Conservation (phyloP, 2,113 vertebrate species). For the Xiphias gladius region DNA sequence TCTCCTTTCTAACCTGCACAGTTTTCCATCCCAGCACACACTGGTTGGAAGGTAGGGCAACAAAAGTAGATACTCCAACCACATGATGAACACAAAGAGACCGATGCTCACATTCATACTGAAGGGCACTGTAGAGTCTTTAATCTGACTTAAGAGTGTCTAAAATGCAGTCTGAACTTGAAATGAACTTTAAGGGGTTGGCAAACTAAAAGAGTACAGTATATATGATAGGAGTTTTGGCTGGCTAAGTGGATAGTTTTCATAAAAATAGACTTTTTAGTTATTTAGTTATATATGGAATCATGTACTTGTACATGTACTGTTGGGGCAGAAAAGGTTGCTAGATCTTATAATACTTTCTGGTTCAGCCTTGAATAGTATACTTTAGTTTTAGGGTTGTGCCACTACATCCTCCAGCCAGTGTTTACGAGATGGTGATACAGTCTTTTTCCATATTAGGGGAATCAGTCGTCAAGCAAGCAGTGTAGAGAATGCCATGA, state of each 20-base stretch:
- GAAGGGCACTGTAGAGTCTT: constrained; percentile 10
- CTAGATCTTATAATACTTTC: not conserved
- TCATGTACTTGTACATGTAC: not conserved
- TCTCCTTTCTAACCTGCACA: constrained; percentile 13
- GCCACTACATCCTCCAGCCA: too few species aligned
- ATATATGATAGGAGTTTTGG: not conserved
- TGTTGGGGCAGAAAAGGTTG: not conserved
- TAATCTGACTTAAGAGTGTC: not conserved
- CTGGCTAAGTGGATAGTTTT: not conserved
- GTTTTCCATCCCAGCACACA: constrained; percentile 10
- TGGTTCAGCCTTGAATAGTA: not conserved
- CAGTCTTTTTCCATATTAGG: too few species aligned
- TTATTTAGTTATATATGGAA: not conserved
- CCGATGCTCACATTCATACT: constrained; percentile 23
- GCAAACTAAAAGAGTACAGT: not conserved
- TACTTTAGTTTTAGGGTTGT: too few species aligned
- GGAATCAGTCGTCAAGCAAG: not conserved
- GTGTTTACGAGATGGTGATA: too few species aligned
- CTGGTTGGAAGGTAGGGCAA: constrained; percentile 8
- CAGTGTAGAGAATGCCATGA: not conserved
- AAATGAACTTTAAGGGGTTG: not conserved
- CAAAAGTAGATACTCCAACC: constrained; percentile 1
- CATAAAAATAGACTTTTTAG: not conserved
- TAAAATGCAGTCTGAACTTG: not conserved
- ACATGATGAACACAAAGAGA: constrained; percentile 29